phyloP scores from a whole-genome alignment of 1,140 invertebrate genomes.

The Araneus ventricosus region DNA sequence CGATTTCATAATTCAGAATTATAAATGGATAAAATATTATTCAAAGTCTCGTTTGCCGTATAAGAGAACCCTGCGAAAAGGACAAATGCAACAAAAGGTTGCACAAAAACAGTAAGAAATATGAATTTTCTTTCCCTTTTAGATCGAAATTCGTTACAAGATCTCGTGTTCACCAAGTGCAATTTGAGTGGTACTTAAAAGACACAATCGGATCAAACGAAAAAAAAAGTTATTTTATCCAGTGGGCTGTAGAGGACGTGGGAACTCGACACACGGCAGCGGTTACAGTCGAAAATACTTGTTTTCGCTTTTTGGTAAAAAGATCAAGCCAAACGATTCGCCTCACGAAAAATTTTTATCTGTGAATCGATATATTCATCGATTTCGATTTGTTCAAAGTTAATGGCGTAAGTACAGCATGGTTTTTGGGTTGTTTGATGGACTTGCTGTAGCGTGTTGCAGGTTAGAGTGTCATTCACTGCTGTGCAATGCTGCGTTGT shows the following conservation, averaged over 20 bases:
- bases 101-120: neutral
- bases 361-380: conserved; percentile 40
- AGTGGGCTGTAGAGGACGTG: neutral
- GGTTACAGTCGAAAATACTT: conserved; percentile 54
- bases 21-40: too few relatives aligned
- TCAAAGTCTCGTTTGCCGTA: too few relatives aligned
- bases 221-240: conserved; percentile 43
- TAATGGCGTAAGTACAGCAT: neutral
- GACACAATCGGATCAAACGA: neutral
- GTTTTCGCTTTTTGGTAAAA: conserved; percentile 54
- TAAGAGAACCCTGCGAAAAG: too few relatives aligned
- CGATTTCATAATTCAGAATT: too few relatives aligned
- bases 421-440: neutral
- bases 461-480: neutral
- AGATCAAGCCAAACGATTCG: conserved; percentile 49
- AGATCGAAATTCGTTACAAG: conserved; percentile 52
- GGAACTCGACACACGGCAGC: conserved; percentile 40
- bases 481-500: neutral
- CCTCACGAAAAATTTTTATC: conserved; percentile 31
- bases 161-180: neutral
- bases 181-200: conserved; percentile 35
- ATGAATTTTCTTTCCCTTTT: conserved; percentile 14
- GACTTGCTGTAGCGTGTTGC: neutral
- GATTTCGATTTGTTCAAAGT: conserved; percentile 4
- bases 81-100: neutral